phyloP scores from a whole-genome alignment of 2,888 invertebrate genomes.

The Steinernema carpocapsae region DNA sequence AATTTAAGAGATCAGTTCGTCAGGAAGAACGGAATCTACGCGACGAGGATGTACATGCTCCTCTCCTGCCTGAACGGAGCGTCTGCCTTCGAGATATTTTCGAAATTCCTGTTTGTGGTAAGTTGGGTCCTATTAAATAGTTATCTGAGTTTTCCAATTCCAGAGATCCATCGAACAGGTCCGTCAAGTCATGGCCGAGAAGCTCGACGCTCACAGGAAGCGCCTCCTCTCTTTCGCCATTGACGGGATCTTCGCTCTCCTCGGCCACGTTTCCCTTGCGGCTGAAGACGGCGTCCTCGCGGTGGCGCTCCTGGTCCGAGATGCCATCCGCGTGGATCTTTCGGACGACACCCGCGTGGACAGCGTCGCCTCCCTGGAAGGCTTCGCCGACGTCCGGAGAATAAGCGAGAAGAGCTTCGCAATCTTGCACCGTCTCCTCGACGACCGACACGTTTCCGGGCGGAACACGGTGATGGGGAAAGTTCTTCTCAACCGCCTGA shows the following conservation, averaged over 20 bases:
- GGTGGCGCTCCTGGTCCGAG: not conserved
- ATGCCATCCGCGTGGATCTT: constrained; percentile 5
- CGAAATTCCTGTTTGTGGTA: constrained; percentile 4
- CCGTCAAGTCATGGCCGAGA: not conserved
- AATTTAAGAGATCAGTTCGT: too few species aligned
- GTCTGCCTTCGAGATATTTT: constrained; percentile 8
- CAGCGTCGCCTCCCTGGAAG: not conserved
- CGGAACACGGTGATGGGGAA: not conserved
- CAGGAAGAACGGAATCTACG: not conserved
- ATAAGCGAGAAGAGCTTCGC: constrained; percentile 10
- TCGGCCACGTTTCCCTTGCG: not conserved
- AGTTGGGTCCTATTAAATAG: not conserved
- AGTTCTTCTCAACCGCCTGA: not conserved
- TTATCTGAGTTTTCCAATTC: not conserved
- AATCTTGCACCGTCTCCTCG: not conserved
- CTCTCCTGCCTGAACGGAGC: constrained; percentile 16
- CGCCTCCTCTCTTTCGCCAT: not conserved
- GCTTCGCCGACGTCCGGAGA: not conserved
- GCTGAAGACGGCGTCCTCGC: not conserved
- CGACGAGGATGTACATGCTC: constrained; percentile 3
- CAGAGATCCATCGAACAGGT: not conserved
- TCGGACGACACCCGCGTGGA: not conserved
- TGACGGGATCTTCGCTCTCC: not conserved
- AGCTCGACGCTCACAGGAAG: too few species aligned
- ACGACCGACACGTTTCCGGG: constrained; percentile 14